These are phyloP conservation scores for Phoxinus dragarum DNA, from an alignment of 2,797 vertebrate species.

Conservation along the genomic window DNA sequence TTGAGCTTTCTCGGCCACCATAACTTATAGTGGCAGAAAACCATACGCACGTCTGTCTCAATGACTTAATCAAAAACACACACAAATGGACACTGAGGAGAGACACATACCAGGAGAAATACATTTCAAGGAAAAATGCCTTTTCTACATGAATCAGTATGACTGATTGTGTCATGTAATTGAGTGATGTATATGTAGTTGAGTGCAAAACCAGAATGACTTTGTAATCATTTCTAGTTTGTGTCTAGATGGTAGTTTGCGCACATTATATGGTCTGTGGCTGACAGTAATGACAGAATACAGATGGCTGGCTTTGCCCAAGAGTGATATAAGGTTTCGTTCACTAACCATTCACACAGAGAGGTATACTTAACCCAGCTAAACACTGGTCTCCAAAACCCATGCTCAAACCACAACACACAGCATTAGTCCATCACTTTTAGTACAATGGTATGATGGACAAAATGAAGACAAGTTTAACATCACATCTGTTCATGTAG, in stretches of 20 bases:
- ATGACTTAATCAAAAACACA: neutral
- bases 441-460: slow-evolving; percentile 9
- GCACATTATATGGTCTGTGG: slow-evolving; percentile 42
- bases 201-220: slow-evolving; percentile 7
- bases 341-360: slow-evolving; percentile 48
- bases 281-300: slow-evolving; percentile 47
- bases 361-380: slow-evolving; percentile 54
- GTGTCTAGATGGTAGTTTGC: slow-evolving; percentile 19
- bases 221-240: slow-evolving; percentile 26
- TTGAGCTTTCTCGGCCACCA: too few relatives aligned
- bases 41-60: neutral
- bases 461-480: neutral
- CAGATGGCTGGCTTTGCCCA: slow-evolving; percentile 35
- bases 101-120: neutral
- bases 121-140: neutral
- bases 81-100: neutral
- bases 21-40: neutral
- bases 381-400: slow-evolving; percentile 73
- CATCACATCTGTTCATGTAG: neutral
- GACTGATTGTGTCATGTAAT: neutral
- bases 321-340: slow-evolving; percentile 46
- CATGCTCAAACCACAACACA: slow-evolving; percentile 47
- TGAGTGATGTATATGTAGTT: neutral
- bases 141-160: slow-evolving; percentile 3
- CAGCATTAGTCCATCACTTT: slow-evolving; percentile 13